Evolutionary conservation across 1,140 invertebrate genomes (phyloP).

Genomic region (Pectinophora gossypiella): DNA sequence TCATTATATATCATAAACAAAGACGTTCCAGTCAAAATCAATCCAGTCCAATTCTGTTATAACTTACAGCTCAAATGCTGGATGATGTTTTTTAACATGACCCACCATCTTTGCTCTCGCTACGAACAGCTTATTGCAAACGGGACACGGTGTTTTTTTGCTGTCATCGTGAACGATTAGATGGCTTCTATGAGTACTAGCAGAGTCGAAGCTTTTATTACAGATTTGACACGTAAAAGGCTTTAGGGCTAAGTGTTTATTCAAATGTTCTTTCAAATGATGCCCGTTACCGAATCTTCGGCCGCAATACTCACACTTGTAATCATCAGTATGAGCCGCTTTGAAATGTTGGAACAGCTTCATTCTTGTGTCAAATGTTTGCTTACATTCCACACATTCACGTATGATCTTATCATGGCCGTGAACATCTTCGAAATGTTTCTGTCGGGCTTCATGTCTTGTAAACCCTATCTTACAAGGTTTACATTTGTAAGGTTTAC

Average conservation of each 20-base stretch:
- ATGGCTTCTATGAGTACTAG: constrained; percentile 51
- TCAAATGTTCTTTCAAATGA: constrained; percentile 2
- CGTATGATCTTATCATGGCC: constrained; percentile 9
- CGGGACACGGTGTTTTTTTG: constrained; percentile 32
- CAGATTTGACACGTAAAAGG: constrained; percentile 25
- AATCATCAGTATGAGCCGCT: constrained; percentile 12
- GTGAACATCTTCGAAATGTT: constrained; percentile 15
- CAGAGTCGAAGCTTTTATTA: constrained; percentile 49
- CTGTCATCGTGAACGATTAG: constrained; percentile 35
- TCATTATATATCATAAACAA: too few species aligned
- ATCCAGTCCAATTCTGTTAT: too few species aligned
- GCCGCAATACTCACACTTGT: constrained; percentile 16
- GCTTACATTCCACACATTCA: constrained; percentile 13
- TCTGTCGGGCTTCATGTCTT: constrained; percentile 10
- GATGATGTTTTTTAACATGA: constrained; percentile 9
- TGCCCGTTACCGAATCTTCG: constrained; percentile 9
- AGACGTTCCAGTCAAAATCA: too few species aligned
- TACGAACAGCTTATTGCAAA: constrained; percentile 26
- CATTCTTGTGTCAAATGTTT: constrained; percentile 7
- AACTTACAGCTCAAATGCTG: too few species aligned
- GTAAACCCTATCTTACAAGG: constrained; percentile 9
- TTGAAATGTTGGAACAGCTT: constrained; percentile 18
- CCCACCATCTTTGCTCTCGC: neutral
- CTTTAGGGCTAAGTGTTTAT: constrained; percentile 1
- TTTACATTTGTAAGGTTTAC: constrained; percentile 4